A percentile compares a stretch with the other conserved stretches of the same genome.
phyloP scores from a whole-genome alignment of 2,113 vertebrate species.

The Calypte anna region DNA sequence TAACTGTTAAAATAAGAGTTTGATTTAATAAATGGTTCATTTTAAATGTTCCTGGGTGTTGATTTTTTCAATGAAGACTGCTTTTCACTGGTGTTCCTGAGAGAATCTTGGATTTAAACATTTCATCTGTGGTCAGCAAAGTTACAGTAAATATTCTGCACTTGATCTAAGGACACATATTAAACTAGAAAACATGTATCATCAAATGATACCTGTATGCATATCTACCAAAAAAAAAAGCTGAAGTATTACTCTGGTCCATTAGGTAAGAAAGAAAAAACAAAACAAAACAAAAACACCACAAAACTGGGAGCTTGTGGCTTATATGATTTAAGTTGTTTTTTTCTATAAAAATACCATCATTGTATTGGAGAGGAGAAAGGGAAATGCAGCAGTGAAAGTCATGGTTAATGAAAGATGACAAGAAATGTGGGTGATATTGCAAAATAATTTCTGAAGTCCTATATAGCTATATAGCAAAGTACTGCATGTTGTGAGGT shows the following conservation, averaged over 20 bases:
- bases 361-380: neutral
- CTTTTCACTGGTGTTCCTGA: neutral
- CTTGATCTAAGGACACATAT: neutral
- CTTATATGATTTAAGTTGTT: neutral
- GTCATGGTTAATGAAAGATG: neutral
- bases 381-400: neutral
- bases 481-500: neutral
- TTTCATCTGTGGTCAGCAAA: neutral
- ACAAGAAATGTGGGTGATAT: neutral
- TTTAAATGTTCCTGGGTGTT: constrained; percentile 76
- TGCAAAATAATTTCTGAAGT: neutral
- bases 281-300: too few relatives aligned
- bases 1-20: constrained; percentile 98
- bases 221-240: neutral
- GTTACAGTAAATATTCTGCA: neutral
- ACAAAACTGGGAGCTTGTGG: neutral
- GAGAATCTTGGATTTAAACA: neutral
- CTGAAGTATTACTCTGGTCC: neutral
- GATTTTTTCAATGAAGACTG: constrained; percentile 28
- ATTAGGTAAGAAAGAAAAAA: neutral
- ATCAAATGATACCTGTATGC: neutral
- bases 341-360: neutral
- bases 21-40: constrained; percentile 95
- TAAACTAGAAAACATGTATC: neutral
- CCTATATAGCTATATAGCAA: neutral